A percentile compares a stretch with the other conserved stretches of the same genome.
Conservation (phyloP, 2,797 vertebrate species). For the Mus caroli region DNA sequence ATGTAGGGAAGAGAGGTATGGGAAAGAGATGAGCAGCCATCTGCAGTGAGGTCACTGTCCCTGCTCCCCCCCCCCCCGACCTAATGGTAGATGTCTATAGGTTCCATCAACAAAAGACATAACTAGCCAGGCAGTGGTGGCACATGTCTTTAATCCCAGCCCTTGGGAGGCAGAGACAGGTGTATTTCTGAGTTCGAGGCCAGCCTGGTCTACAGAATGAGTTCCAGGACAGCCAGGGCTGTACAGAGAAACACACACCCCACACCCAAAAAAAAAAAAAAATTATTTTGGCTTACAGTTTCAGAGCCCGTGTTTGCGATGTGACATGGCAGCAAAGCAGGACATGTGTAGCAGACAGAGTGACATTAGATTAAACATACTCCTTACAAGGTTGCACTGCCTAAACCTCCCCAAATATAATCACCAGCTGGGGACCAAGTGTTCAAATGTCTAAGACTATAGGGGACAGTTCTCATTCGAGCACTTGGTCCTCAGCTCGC, state of each 20-base stretch:
- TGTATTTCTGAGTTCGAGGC: too few relatives aligned
- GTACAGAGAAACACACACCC: too few relatives aligned
- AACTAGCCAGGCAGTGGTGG: background rate
- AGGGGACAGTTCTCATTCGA: background rate
- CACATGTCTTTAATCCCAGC: too few relatives aligned
- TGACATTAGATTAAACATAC: background rate
- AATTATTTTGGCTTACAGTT: background rate
- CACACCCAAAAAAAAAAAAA: too few relatives aligned
- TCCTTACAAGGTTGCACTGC: background rate
- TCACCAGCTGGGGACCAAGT: background rate
- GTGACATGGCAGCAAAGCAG: background rate
- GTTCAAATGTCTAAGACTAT: background rate
- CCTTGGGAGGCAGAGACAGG: too few relatives aligned
- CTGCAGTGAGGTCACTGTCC: background rate
- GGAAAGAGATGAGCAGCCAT: background rate
- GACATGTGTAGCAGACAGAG: background rate
- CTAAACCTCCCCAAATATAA: background rate
- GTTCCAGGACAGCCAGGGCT: too few relatives aligned
- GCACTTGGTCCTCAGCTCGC: background rate
- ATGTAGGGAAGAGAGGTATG: background rate
- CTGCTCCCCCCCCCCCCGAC: background rate
- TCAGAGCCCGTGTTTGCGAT: background rate
- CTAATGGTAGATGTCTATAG: background rate
- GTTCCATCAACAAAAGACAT: background rate
- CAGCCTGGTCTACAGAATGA: too few relatives aligned